Evolutionary conservation across 1,140 invertebrate genomes (phyloP).

Genomic region (Brachionus asplanchnoidis): DNA sequence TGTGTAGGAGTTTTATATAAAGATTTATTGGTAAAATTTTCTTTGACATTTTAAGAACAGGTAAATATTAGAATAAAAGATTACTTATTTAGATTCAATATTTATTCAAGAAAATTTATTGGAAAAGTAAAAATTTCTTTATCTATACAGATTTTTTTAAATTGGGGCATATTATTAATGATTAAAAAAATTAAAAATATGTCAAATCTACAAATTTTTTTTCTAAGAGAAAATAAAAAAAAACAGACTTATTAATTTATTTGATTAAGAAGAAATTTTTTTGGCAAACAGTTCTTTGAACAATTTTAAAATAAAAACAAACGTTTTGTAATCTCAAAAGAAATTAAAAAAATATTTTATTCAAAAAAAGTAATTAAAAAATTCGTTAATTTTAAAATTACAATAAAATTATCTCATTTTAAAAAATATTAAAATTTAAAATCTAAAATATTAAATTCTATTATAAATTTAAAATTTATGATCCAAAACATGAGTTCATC

Average conservation of each 20-base stretch:
- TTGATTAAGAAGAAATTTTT: not conserved
- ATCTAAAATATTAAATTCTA: not conserved
- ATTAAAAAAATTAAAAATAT: too few relatives aligned
- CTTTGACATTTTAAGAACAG: too few relatives aligned
- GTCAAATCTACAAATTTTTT: too few relatives aligned
- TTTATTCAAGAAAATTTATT: too few relatives aligned
- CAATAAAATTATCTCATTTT: not conserved
- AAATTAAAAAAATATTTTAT: not conserved
- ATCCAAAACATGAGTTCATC: slow-evolving; percentile 33
- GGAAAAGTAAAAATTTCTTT: too few relatives aligned
- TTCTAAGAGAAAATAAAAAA: too few relatives aligned
- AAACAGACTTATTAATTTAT: not conserved
- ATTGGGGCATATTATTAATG: too few relatives aligned
- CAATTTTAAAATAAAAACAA: not conserved
- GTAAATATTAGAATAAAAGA: too few relatives aligned
- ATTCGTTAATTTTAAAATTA: not conserved
- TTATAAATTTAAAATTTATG: not conserved
- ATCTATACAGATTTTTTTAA: too few relatives aligned
- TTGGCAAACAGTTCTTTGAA: not conserved
- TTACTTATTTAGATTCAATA: too few relatives aligned
- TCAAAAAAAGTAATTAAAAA: not conserved
- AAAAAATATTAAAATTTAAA: not conserved
- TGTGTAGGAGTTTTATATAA: too few relatives aligned
- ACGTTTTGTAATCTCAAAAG: not conserved
- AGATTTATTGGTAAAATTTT: too few relatives aligned